Conservation (phyloP, 2,113 vertebrate genomes). For the Misgurnus mizolepis region DNA sequence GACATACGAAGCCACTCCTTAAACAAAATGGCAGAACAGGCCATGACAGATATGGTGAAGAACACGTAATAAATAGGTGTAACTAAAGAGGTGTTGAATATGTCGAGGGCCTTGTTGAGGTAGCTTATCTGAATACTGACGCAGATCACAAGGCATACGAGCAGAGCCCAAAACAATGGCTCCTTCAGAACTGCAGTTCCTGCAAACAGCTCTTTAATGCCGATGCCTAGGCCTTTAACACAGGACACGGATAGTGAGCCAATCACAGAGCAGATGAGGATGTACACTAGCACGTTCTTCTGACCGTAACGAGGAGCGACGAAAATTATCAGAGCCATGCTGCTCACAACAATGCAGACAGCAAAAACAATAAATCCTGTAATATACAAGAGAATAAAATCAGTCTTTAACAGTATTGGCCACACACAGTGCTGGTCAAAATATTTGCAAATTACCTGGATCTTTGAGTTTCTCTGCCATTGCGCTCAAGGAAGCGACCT, state of each 20-base stretch:
- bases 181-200: constrained; percentile 78
- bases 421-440: not conserved
- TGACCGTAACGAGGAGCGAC: constrained; percentile 79
- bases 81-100: constrained; percentile 80
- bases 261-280: constrained; percentile 82
- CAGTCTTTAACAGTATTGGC: no score
- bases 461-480: constrained; percentile 85
- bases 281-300: constrained; percentile 82
- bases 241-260: constrained; percentile 82
- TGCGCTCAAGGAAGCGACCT: constrained; percentile 75
- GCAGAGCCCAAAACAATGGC: constrained; percentile 77
- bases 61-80: constrained; percentile 83
- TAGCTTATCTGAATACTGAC: constrained; percentile 83
- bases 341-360: constrained; percentile 78
- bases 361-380: constrained; percentile 82
- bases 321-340: constrained; percentile 78
- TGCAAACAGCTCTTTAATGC: constrained; percentile 79
- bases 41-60: constrained; percentile 82
- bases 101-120: constrained; percentile 84
- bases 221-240: constrained; percentile 82
- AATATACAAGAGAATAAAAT: constrained; percentile 51
- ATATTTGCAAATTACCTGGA: constrained; percentile 68
- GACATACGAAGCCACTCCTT: constrained; percentile 83
- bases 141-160: constrained; percentile 78
- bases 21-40: constrained; percentile 83